phyloP scores from a whole-genome alignment of 2,888 invertebrate species.

The Tetrapedia diversipes region DNA sequence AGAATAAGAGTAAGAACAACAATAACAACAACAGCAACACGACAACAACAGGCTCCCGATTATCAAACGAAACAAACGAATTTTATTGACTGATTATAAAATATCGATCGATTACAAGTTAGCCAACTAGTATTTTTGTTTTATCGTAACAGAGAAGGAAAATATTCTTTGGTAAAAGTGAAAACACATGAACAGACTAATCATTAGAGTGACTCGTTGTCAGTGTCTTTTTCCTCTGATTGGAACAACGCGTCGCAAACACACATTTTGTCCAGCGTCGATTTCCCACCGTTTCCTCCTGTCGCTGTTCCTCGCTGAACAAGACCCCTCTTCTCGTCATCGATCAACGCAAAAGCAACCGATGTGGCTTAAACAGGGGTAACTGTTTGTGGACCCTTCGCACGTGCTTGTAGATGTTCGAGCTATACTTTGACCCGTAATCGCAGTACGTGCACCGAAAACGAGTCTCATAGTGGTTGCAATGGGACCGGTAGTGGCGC shows the following conservation, averaged over 20 bases:
- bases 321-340: not conserved
- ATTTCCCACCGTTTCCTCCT: not conserved
- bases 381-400: conserved; percentile 74
- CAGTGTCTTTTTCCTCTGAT: no score
- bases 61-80: conserved; percentile 3
- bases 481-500: conserved; percentile 78
- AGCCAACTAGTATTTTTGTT: no score
- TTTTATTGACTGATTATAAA: conserved; percentile 22
- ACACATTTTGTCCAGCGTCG: not conserved
- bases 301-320: not conserved
- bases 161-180: conserved; percentile 1
- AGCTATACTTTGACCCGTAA: conserved; percentile 74
- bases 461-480: conserved; percentile 74
- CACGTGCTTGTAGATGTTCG: conserved; percentile 76
- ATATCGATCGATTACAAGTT: conserved; percentile 32
- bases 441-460: conserved; percentile 78
- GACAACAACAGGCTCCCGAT: conserved; percentile 12
- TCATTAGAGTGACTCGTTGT: no score
- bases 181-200: not conserved
- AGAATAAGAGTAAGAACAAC: no score
- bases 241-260: not conserved
- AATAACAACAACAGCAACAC: no score
- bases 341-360: conserved; percentile 30
- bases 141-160: not conserved
- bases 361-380: conserved; percentile 71